phyloP scores from a whole-genome alignment of 1,140 invertebrate species.

The Rhagoletis zephyria region DNA sequence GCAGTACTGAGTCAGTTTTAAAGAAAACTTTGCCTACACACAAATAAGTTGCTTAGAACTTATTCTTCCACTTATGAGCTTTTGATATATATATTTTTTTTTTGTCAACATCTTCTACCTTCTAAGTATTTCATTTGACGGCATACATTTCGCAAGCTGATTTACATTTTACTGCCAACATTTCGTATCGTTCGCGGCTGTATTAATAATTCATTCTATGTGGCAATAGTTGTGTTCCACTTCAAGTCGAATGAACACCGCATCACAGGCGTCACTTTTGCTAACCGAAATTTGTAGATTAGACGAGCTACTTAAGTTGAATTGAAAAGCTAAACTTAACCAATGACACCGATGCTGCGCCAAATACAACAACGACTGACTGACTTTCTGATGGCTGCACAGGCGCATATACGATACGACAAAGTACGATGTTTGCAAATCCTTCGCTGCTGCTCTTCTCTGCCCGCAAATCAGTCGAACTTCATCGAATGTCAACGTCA shows the following conservation, averaged over 20 bases:
- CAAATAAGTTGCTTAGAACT: no score
- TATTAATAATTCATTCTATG: constrained; percentile 13
- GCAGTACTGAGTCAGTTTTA: no score
- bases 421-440: background rate
- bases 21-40: no score
- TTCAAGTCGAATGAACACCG: background rate
- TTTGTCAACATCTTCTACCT: background rate
- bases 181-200: constrained; percentile 23
- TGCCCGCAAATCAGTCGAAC: background rate
- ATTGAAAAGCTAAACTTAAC: constrained; percentile 38
- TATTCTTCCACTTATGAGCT: no score
- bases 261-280: background rate
- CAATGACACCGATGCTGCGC: no score
- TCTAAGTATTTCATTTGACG: constrained; percentile 20
- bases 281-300: constrained; percentile 1
- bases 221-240: constrained; percentile 6
- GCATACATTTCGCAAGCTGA: constrained; percentile 23
- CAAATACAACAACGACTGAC: background rate
- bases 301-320: background rate
- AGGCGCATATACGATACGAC: no score
- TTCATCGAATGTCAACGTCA: constrained; percentile 5
- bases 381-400: background rate
- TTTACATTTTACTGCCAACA: constrained; percentile 8
- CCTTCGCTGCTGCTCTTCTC: background rate
- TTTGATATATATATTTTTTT: background rate